A percentile compares a stretch with the other conserved stretches of the same genome.
Conservation (phyloP, 2,888 invertebrate genomes). For the Agrochola litura region DNA sequence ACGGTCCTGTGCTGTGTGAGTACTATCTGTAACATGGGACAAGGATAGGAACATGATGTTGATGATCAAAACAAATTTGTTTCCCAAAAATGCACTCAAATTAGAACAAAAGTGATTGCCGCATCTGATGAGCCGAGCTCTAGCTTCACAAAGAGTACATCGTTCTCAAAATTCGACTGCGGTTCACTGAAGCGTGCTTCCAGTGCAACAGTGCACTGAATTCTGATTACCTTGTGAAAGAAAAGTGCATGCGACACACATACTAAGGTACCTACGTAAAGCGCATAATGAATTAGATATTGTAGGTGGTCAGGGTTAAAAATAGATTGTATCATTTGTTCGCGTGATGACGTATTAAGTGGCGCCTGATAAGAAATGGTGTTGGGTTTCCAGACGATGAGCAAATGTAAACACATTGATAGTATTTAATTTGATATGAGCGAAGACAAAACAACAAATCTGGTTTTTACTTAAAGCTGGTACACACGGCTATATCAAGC, state of each 20-base stretch:
- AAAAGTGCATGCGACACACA: background rate
- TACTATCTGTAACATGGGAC: too few species aligned
- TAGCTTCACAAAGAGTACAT: constrained; percentile 3
- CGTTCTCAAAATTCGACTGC: constrained; percentile 13
- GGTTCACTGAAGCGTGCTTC: constrained; percentile 5
- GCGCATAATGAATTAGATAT: constrained; percentile 5
- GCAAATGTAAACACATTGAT: background rate
- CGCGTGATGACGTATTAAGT: constrained; percentile 5
- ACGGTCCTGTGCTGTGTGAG: too few species aligned
- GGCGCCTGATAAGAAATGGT: background rate
- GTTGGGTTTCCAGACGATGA: background rate
- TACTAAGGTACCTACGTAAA: background rate
- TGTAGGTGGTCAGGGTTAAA: constrained; percentile 9
- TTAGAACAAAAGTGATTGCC: background rate
- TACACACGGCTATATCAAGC: too few species aligned
- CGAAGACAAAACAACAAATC: background rate
- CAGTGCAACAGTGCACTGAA: constrained; percentile 27
- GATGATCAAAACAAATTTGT: background rate
- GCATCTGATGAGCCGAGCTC: too few species aligned
- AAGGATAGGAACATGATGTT: background rate
- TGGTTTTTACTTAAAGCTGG: too few species aligned
- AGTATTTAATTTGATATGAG: background rate
- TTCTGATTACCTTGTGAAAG: constrained; percentile 21
- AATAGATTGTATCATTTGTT: constrained; percentile 1
- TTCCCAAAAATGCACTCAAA: background rate